phyloP scores from a whole-genome alignment of 2,888 invertebrate species.

The Polydrusus cervinus region DNA sequence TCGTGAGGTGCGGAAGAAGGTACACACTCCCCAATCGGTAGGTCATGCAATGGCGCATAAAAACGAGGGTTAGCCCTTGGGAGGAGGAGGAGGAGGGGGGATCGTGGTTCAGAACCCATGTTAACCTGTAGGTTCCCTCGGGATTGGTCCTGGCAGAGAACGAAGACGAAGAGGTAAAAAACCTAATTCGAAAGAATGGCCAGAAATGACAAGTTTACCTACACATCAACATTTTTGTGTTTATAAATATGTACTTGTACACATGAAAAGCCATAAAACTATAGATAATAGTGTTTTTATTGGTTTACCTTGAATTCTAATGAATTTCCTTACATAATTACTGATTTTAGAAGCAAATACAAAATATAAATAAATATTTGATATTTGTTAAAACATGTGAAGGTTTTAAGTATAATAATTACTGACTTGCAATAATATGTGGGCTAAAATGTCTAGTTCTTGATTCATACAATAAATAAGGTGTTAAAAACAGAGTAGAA shows the following conservation, averaged over 20 bases:
- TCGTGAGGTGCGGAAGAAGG: too few species aligned
- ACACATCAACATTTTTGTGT: too few species aligned
- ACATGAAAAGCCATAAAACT: constrained; percentile 6
- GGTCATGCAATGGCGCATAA: too few species aligned
- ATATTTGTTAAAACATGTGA: constrained; percentile 13
- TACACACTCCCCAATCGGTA: too few species aligned
- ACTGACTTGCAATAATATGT: background rate
- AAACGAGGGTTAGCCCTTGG: too few species aligned
- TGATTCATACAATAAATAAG: background rate
- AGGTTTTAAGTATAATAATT: constrained; percentile 15
- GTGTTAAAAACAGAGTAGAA: too few species aligned
- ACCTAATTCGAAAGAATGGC: too few species aligned
- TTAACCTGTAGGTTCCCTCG: too few species aligned
- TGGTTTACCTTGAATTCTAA: constrained; percentile 45
- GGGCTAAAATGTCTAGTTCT: background rate
- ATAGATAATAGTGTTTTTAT: constrained; percentile 29
- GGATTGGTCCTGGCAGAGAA: too few species aligned
- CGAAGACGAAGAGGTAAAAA: too few species aligned
- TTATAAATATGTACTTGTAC: background rate
- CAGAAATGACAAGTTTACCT: background rate
- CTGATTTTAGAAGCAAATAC: constrained; percentile 30
- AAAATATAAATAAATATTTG: constrained; percentile 42
- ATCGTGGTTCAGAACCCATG: too few species aligned
- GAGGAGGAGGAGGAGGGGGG: too few species aligned
- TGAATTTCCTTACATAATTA: constrained; percentile 32